phyloP scores from a whole-genome alignment of 2,797 vertebrate genomes.

The Micropoecilia bifurca region DNA sequence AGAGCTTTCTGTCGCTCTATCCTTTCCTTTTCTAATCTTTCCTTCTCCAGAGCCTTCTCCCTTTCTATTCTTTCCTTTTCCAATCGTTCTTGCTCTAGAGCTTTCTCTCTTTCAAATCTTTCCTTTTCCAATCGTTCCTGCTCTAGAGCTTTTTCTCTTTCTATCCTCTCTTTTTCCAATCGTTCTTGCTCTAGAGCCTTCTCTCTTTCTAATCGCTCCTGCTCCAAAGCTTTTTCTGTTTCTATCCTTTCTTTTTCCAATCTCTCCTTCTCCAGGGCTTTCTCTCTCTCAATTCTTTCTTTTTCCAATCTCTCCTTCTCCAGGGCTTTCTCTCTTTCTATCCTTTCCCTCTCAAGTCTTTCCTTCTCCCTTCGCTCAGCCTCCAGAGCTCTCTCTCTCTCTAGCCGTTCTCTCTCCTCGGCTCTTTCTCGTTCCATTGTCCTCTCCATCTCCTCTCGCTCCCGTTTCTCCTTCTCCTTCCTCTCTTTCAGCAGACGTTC shows the following conservation, averaged over 20 bases:
- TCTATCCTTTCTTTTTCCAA: slow-evolving; percentile 45
- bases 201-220: slow-evolving; percentile 38
- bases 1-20: slow-evolving; percentile 27
- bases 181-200: slow-evolving; percentile 47
- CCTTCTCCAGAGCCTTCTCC: slow-evolving; percentile 26
- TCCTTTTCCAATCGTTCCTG: slow-evolving; percentile 42
- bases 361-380: slow-evolving; percentile 54
- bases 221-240: slow-evolving; percentile 46
- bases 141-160: slow-evolving; percentile 48
- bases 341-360: slow-evolving; percentile 18
- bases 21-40: slow-evolving; percentile 43
- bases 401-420: slow-evolving; percentile 45
- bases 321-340: slow-evolving; percentile 32
- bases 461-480: slow-evolving; percentile 58
- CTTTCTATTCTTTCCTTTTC: slow-evolving; percentile 46
- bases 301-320: slow-evolving; percentile 53
- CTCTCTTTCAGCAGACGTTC: slow-evolving; percentile 61
- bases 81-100: slow-evolving; percentile 16
- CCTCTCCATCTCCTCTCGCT: slow-evolving; percentile 61
- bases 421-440: slow-evolving; percentile 57
- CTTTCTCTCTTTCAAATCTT: slow-evolving; percentile 27
- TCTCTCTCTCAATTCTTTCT: slow-evolving; percentile 44
- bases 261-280: slow-evolving; percentile 39
- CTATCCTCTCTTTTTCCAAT: slow-evolving; percentile 56
- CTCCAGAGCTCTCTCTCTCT: slow-evolving; percentile 56